Percentiles rank a stretch among this genome's conserved stretches.
Conservation (phyloP, 2,113 vertebrate species). For the Pleuronectes platessa region DNA sequence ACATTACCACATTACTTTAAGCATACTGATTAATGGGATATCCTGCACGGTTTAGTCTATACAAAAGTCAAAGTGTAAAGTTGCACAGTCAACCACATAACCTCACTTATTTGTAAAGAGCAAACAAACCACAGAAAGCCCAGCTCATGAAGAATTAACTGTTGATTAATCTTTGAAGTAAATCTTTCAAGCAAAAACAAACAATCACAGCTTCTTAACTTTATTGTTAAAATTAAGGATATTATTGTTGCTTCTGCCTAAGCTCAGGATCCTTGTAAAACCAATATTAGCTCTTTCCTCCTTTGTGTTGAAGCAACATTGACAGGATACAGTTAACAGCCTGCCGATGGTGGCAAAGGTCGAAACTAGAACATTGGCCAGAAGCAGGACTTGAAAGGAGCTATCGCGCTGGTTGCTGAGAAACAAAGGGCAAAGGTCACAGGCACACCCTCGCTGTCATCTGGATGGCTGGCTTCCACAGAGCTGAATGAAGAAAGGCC, state of each 20-base stretch:
- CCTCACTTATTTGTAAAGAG: not conserved
- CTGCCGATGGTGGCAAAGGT: not conserved
- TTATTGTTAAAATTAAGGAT: too few relatives aligned
- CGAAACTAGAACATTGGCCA: not conserved
- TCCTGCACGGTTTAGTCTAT: too few relatives aligned
- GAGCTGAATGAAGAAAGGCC: constrained; percentile 35
- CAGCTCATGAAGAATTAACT: not conserved
- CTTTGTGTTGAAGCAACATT: too few relatives aligned
- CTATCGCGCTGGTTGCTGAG: not conserved
- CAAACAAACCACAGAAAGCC: not conserved
- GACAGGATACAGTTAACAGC: not conserved
- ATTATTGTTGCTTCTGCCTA: not conserved
- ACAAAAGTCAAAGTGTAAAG: too few relatives aligned
- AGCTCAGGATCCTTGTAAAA: too few relatives aligned
- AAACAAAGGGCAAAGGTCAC: constrained; percentile 47
- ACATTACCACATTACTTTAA: not conserved
- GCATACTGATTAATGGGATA: too few relatives aligned
- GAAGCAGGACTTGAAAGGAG: not conserved
- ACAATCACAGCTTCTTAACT: not conserved
- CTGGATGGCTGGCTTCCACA: constrained; percentile 27
- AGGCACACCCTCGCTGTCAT: constrained; percentile 29
- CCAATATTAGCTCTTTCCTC: too few relatives aligned
- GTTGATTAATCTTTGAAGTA: not conserved
- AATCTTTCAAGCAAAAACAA: not conserved
- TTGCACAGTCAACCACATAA: not conserved